Evolutionary conservation across 2,888 invertebrate genomes (phyloP).

Genomic region (Polymixis flavicincta): DNA sequence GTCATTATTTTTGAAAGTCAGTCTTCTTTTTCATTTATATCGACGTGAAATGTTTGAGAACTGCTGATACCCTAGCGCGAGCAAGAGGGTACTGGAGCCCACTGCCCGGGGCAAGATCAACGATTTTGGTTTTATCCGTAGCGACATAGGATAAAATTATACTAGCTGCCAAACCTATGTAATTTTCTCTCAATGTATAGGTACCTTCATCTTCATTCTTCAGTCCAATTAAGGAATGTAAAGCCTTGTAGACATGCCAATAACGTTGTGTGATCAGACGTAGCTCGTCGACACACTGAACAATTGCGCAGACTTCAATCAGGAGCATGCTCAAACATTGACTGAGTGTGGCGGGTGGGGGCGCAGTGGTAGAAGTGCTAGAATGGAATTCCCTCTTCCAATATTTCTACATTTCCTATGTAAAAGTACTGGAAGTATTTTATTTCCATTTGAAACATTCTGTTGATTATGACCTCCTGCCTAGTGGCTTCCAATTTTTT

Average conservation of each 20-base stretch:
- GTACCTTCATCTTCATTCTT: neutral
- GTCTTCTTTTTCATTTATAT: no score
- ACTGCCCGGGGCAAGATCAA: neutral
- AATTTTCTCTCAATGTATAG: neutral
- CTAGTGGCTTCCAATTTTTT: no score
- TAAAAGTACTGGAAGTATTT: neutral
- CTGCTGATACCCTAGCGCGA: no score
- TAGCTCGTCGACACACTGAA: slow-evolving; percentile 41
- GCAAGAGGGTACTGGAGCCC: no score
- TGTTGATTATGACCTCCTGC: no score
- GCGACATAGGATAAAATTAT: neutral
- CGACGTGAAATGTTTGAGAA: no score
- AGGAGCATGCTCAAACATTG: slow-evolving; percentile 70
- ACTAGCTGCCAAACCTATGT: neutral
- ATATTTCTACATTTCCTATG: no score
- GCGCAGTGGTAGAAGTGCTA: slow-evolving; percentile 44
- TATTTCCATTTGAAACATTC: neutral
- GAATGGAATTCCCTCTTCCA: no score
- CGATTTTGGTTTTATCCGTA: neutral
- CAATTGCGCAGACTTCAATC: slow-evolving; percentile 69
- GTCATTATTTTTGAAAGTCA: no score
- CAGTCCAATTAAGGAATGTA: slow-evolving; percentile 37
- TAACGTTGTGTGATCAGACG: slow-evolving; percentile 55
- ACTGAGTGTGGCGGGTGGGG: slow-evolving; percentile 48
- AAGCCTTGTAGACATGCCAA: slow-evolving; percentile 54